phyloP scores from a whole-genome alignment of 2,888 invertebrate species.

The Stegana nigrithorax region DNA sequence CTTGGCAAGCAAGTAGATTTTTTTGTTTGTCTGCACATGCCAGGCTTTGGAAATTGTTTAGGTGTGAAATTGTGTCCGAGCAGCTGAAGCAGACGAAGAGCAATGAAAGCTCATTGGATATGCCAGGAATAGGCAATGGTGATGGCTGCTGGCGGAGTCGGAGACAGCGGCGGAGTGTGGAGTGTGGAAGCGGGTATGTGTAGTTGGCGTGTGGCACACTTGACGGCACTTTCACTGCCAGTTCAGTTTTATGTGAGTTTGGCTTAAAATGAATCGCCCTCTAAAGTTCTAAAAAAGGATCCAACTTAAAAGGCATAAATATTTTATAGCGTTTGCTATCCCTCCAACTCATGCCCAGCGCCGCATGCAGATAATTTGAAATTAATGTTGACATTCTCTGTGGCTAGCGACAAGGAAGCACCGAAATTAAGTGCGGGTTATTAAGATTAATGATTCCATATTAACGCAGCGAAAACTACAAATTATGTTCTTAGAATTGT shows the following conservation, averaged over 20 bases:
- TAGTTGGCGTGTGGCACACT: neutral
- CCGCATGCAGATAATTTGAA: constrained; percentile 50
- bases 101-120: constrained; percentile 51
- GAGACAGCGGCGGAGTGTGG: neutral
- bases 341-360: neutral
- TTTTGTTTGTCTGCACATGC: too few relatives aligned
- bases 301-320: neutral
- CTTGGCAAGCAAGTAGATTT: neutral
- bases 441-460: constrained; percentile 48
- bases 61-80: constrained; percentile 54
- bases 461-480: constrained; percentile 5
- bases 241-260: neutral
- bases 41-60: constrained; percentile 52
- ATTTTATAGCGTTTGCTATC: neutral
- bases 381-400: constrained; percentile 46
- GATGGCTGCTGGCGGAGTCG: neutral
- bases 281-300: constrained; percentile 20
- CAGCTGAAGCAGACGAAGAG: constrained; percentile 17
- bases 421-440: constrained; percentile 26
- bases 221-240: constrained; percentile 26
- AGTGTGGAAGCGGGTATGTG: neutral
- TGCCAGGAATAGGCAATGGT: constrained; percentile 13
- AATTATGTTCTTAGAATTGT: too few relatives aligned
- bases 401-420: too few relatives aligned
- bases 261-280: constrained; percentile 38